These are phyloP conservation scores for Acromyrmex heyeri DNA, from an alignment of 1,140 invertebrate genomes.

Conservation along the genomic window DNA sequence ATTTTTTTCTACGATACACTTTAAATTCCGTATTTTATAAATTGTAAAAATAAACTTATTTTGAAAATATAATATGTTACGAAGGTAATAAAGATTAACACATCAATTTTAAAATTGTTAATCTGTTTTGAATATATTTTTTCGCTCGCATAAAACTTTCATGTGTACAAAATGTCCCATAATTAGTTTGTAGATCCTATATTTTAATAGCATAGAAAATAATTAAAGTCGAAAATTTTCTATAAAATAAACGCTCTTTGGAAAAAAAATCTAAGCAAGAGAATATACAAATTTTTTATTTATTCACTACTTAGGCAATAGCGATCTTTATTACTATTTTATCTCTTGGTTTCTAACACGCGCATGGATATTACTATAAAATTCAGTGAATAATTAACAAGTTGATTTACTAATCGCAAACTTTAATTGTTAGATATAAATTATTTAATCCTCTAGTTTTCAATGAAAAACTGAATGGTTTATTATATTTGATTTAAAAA, in stretches of 20 bases:
- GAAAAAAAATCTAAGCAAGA: not conserved
- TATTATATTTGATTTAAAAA: not conserved
- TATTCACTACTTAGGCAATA: not conserved
- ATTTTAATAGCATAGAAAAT: not conserved
- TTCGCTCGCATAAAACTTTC: not conserved
- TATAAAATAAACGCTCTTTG: not conserved
- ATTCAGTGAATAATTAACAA: not conserved
- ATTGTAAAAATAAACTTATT: not conserved
- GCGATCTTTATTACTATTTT: slow-evolving; percentile 3
- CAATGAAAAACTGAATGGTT: not conserved
- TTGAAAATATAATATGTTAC: not conserved
- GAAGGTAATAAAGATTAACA: not conserved
- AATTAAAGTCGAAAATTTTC: not conserved
- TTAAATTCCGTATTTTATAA: not conserved
- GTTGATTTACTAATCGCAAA: not conserved
- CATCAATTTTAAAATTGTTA: not conserved
- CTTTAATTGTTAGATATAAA: not conserved
- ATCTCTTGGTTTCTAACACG: not conserved
- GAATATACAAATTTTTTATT: not conserved
- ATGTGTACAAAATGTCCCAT: not conserved
- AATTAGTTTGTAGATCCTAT: not conserved
- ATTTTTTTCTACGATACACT: not conserved
- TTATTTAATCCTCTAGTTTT: not conserved
- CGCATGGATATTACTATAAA: not conserved
- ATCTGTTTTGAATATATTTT: not conserved